Conservation (phyloP, 2,113 vertebrate species). For the Muntiacus muntjak region DNA sequence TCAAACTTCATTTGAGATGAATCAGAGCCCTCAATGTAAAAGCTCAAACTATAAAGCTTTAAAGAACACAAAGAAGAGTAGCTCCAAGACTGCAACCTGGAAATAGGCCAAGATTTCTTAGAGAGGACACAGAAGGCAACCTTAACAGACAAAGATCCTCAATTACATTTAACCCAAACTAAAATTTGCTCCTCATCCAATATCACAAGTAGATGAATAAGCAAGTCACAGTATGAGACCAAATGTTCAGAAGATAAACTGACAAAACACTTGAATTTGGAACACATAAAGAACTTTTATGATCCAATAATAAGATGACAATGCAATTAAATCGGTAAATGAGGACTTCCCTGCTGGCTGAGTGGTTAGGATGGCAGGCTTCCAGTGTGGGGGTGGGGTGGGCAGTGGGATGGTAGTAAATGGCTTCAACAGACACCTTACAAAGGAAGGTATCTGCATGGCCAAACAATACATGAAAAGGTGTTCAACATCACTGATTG, state of each 20-base stretch:
- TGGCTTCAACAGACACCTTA: not conserved
- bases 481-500: not conserved
- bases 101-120: not conserved
- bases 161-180: not conserved
- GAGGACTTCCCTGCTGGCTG: not conserved
- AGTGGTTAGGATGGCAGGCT: not conserved
- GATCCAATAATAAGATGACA: not conserved
- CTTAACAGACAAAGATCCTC: not conserved
- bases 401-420: not conserved
- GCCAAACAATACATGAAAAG: not conserved
- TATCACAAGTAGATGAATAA: not conserved
- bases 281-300: not conserved
- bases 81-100: not conserved
- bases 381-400: not conserved
- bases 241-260: not conserved
- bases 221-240: not conserved
- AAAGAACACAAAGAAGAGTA: not conserved
- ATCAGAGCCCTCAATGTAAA: not conserved
- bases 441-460: not conserved
- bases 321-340: not conserved
- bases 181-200: not conserved
- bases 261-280: not conserved
- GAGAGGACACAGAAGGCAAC: not conserved
- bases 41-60: not conserved
- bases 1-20: not conserved